Percentiles rank a stretch among this genome's conserved stretches.
phyloP scores from a whole-genome alignment of 1,140 invertebrate species.

The Saccostrea echinata region DNA sequence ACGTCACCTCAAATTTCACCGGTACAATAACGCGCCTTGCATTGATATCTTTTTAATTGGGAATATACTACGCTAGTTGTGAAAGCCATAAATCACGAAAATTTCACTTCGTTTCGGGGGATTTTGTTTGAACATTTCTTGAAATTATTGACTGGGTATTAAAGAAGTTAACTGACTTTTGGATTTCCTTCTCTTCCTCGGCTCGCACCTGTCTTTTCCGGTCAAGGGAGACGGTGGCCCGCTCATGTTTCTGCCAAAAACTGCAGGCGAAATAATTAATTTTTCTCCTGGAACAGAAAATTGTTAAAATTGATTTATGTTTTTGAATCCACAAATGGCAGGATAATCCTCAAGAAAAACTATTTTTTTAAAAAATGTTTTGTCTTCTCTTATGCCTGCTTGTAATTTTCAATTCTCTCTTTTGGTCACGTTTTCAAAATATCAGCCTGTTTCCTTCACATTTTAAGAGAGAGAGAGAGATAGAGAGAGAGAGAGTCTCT shows the following conservation, averaged over 20 bases:
- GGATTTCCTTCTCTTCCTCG: background rate
- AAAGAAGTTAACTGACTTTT: constrained; percentile 11
- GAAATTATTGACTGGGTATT: constrained; percentile 35
- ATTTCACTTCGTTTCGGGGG: background rate
- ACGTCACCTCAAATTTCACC: background rate
- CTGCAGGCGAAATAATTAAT: constrained; percentile 21
- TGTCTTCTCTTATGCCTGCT: background rate
- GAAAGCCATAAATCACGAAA: background rate
- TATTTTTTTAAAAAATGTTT: background rate
- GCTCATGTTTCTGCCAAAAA: constrained; percentile 14
- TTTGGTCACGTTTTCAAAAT: background rate
- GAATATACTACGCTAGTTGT: constrained; percentile 13
- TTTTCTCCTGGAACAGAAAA: background rate
- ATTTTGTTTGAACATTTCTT: constrained; percentile 39
- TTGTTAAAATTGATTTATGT: background rate
- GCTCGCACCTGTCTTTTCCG: constrained; percentile 5
- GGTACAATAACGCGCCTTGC: background rate
- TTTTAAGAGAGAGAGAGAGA: background rate
- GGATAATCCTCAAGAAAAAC: background rate
- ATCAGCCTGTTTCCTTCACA: background rate
- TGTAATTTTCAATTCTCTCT: background rate
- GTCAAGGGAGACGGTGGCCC: background rate
- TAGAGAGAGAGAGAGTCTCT: background rate
- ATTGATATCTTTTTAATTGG: constrained; percentile 36
- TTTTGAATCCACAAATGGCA: background rate